Conservation (phyloP, 2,797 vertebrate genomes). For the Spatula versicolor region DNA sequence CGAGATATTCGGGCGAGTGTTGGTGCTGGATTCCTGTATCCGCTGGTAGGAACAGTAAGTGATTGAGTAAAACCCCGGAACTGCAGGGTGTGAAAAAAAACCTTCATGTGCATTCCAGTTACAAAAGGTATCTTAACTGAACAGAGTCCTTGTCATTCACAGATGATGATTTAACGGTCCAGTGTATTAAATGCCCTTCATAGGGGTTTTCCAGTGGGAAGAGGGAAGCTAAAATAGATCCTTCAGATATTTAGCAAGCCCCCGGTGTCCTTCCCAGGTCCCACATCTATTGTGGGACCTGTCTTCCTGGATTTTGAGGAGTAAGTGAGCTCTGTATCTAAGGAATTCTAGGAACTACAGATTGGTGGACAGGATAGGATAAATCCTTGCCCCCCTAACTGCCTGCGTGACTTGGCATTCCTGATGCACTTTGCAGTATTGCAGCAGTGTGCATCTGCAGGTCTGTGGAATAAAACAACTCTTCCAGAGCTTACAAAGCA, state of each 20-base stretch:
- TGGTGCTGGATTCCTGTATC: constrained; percentile 94
- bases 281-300: background rate
- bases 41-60: constrained; percentile 93
- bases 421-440: background rate
- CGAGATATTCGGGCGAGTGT: constrained; percentile 95
- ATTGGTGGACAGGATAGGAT: background rate
- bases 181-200: background rate
- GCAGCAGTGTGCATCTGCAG: background rate
- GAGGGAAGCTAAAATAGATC: background rate
- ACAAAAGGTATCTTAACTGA: background rate
- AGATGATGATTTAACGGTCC: background rate
- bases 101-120: background rate
- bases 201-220: background rate
- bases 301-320: background rate
- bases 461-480: background rate
- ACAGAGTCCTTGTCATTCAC: background rate
- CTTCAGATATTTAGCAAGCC: background rate
- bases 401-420: background rate
- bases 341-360: background rate
- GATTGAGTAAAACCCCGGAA: background rate
- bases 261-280: background rate
- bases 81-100: background rate
- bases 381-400: background rate
- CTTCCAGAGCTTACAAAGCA: background rate
- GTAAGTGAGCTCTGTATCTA: background rate